phyloP scores from a whole-genome alignment of 2,113 vertebrate genomes.

The Lota lota region DNA sequence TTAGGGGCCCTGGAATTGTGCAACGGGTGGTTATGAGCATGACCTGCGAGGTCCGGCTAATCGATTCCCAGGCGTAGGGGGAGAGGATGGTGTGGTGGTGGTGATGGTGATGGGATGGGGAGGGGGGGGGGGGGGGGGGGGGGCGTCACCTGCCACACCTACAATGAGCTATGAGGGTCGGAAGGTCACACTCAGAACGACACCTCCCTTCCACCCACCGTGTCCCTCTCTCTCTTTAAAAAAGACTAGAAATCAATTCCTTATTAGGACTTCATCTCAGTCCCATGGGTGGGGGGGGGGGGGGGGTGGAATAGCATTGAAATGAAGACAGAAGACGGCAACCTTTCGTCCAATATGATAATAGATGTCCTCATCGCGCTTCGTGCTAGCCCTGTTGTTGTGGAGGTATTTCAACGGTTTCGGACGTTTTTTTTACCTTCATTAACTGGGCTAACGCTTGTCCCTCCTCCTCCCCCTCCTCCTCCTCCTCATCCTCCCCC shows the following conservation, averaged over 20 bases:
- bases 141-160: conserved; percentile 45
- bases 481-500: conserved; percentile 39
- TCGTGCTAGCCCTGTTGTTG: conserved; percentile 52
- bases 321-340: conserved; percentile 68
- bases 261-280: conserved; percentile 69
- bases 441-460: conserved; percentile 42
- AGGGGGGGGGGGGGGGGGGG: not conserved
- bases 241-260: conserved; percentile 70
- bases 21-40: conserved; percentile 31
- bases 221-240: conserved; percentile 28
- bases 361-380: conserved; percentile 45
- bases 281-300: not conserved
- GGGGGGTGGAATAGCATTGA: conserved; percentile 30
- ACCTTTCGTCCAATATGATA: conserved; percentile 60
- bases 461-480: conserved; percentile 64
- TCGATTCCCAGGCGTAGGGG: conserved; percentile 50
- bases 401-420: conserved; percentile 50
- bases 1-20: conserved; percentile 38
- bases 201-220: not conserved
- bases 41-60: conserved; percentile 26
- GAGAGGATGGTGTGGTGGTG: too few species aligned
- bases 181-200: conserved; percentile 54
- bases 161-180: conserved; percentile 61
- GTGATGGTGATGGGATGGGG: too few species aligned
- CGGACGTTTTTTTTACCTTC: conserved; percentile 36